Evolutionary conservation across 2,797 vertebrate species (phyloP).

Genomic region (Paramormyrops hopkinsi): DNA sequence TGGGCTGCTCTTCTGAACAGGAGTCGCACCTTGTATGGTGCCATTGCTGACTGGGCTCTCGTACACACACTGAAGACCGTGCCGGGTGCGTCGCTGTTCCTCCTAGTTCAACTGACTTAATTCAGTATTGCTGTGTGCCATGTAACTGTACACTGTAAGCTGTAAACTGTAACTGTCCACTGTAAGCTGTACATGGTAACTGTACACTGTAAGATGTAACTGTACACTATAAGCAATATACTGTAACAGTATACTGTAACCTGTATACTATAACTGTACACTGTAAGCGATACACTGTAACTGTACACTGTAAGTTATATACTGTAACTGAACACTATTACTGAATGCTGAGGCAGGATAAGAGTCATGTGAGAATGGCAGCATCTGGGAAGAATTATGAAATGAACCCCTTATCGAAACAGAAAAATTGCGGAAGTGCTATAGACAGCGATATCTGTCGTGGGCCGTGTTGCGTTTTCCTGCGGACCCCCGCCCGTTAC

Average conservation of each 20-base stretch:
- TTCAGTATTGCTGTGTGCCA: neutral
- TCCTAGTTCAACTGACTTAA: neutral
- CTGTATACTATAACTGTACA: neutral
- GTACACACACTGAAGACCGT: neutral
- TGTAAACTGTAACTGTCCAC: neutral
- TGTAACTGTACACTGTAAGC: neutral
- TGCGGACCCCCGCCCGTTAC: neutral
- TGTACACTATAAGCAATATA: neutral
- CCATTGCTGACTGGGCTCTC: neutral
- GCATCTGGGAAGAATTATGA: neutral
- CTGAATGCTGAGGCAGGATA: neutral
- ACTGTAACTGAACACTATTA: neutral
- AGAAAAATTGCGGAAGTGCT: neutral
- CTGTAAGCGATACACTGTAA: neutral
- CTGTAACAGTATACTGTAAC: neutral
- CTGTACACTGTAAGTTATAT: neutral
- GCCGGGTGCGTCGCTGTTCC: neutral
- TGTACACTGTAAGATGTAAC: neutral
- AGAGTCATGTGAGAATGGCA: neutral
- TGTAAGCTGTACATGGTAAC: neutral
- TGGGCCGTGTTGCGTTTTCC: neutral
- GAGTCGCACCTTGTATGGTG: neutral
- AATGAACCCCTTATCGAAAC: neutral
- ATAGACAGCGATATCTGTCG: neutral
- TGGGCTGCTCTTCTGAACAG: neutral